These are phyloP conservation scores for Pseudomyrmex gracilis DNA, from an alignment of 1,140 invertebrate species.

Conservation along the genomic window DNA sequence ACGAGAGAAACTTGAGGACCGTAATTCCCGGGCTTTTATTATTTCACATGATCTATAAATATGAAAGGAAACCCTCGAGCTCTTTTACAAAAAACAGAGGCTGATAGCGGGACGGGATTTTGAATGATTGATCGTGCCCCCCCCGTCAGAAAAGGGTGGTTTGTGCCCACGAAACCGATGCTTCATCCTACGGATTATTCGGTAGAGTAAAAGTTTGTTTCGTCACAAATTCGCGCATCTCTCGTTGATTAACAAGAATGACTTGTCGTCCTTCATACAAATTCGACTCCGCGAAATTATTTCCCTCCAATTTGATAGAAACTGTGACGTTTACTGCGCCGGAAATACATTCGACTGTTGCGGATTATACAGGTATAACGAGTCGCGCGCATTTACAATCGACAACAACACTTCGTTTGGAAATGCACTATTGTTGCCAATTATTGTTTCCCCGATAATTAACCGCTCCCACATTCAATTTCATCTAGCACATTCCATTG, in stretches of 20 bases:
- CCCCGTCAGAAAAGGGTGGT: not conserved
- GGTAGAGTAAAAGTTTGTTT: not conserved
- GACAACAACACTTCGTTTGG: slow-evolving; percentile 42
- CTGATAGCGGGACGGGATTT: slow-evolving; percentile 4
- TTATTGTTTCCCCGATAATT: slow-evolving; percentile 69
- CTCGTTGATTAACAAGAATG: not conserved
- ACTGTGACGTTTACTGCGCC: not conserved
- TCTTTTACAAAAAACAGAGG: not conserved
- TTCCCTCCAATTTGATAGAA: not conserved
- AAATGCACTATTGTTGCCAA: slow-evolving; percentile 53
- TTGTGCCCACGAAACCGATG: not conserved
- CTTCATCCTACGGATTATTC: slow-evolving; percentile 1
- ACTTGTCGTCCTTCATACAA: not conserved
- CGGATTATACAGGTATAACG: slow-evolving; percentile 38
- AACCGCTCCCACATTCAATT: slow-evolving; percentile 64
- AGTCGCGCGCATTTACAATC: slow-evolving; percentile 22
- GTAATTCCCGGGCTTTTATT: slow-evolving; percentile 18
- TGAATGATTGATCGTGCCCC: slow-evolving; percentile 14
- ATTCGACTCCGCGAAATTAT: not conserved
- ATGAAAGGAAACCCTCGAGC: not conserved
- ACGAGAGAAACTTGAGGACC: not conserved
- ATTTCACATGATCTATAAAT: not conserved
- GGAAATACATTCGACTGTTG: slow-evolving; percentile 27
- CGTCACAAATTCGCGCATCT: not conserved
- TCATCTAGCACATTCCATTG: slow-evolving; percentile 68